These are phyloP conservation scores for Orestias chungarensis DNA, from an alignment of 2,797 vertebrate species.

Conservation along the genomic window DNA sequence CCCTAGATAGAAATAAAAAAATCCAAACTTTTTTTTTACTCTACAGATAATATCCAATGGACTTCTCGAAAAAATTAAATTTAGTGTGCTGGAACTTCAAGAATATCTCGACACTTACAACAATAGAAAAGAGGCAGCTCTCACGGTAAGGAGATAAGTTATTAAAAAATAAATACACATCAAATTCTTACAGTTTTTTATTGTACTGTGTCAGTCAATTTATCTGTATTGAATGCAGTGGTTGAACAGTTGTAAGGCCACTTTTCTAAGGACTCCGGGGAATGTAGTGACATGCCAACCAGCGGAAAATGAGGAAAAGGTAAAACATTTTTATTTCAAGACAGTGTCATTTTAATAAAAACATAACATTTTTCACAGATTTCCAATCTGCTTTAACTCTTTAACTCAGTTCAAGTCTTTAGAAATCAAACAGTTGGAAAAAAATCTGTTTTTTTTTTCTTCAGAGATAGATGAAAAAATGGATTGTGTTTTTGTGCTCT, in stretches of 20 bases:
- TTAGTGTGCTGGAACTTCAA: conserved; percentile 96
- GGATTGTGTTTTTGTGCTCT: conserved; percentile 66
- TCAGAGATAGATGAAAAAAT: conserved; percentile 24
- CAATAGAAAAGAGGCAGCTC: conserved; percentile 91
- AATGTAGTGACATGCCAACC: conserved; percentile 89
- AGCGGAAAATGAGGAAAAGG: conserved; percentile 91
- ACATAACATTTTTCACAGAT: neutral
- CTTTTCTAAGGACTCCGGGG: conserved; percentile 85
- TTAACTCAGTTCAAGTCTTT: conserved; percentile 7
- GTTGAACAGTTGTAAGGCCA: conserved; percentile 92
- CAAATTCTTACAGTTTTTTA: neutral
- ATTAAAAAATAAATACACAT: neutral
- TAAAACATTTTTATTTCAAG: conserved; percentile 60
- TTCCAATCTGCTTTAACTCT: conserved; percentile 15
- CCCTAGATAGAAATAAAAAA: conserved; percentile 1
- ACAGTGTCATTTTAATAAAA: neutral
- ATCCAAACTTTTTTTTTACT: neutral
- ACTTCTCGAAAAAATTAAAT: conserved; percentile 97
- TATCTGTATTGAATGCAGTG: conserved; percentile 78
- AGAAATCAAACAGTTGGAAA: neutral
- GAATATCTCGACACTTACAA: conserved; percentile 98
- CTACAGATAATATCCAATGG: conserved; percentile 91
- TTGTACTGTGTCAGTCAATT: conserved; percentile 1
- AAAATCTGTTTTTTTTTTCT: conserved; percentile 5
- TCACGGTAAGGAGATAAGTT: conserved; percentile 81